Base-by-base conservation (phyloP, 2,113 vertebrate genomes). In the Cepphus grylle region DNA sequence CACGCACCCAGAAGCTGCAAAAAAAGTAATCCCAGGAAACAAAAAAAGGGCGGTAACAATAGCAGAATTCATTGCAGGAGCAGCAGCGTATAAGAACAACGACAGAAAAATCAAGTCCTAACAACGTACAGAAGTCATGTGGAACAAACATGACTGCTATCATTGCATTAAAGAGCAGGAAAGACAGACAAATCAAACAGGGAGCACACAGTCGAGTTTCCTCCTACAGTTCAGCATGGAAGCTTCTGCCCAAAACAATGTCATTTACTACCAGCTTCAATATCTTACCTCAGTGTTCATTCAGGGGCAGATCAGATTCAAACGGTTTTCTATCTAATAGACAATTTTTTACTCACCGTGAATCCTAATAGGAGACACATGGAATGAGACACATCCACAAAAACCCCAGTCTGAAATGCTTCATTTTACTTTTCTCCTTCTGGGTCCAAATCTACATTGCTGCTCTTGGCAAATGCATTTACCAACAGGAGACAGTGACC, bases 51-150 rank as follows among this genome's bases (percentile, higher is more conserved):
- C 77, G 47, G 20, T 55, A 95, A 90, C 77, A 94, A 88, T 27
- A 83, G 84, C 38, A 78, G 50, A 86, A 90, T 55, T 91, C 90
- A 78, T 55, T 66, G 58, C 32, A 80, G 70, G 56, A 92, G 23
- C 29, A 90, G 29, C 53, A 76, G 32, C 17, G 5, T 62, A 63
- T 34, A 70, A 69, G 40, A 71, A 29, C 36, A 81, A 30, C 17
- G 77, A 79, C 62, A 79, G 58, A 73, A 95, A 95, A 85, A 88
- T 72, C 56, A 91, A 93, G 78, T 45, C 81, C 67, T 88, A 49
- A 74, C 79, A 87, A 71, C 1, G 2, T 5, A 55, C 62, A 81
- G 30, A 74, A 72, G 59, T 34, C 50, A 63, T 1, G 61, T 18
- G 42, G 71, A 82, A 47, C 32, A 50, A 78, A 83, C 12, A 11